Conservation (phyloP, 2,888 invertebrate species). For the Sinhomidia bicolor region DNA sequence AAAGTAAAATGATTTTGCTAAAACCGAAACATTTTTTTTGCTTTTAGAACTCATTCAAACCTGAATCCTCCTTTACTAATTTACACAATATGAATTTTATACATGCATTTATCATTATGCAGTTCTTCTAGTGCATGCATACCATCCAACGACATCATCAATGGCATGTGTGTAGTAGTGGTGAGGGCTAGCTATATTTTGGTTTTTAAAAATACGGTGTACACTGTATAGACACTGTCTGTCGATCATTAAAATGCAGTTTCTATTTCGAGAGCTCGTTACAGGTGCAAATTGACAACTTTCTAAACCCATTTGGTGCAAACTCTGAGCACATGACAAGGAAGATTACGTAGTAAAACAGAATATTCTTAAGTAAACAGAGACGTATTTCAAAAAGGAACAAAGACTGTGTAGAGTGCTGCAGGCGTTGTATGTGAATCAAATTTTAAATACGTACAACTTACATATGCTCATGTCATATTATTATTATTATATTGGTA, state of each 20-base stretch:
- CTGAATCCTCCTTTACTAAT: neutral
- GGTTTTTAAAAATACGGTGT: neutral
- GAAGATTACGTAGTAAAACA: constrained; percentile 44
- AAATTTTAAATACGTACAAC: neutral
- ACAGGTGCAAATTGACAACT: constrained; percentile 76
- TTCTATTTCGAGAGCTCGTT: constrained; percentile 74
- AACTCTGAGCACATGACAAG: constrained; percentile 50
- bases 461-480: neutral
- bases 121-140: neutral
- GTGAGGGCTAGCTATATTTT: no score
- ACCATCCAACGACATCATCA: neutral
- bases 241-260: constrained; percentile 64
- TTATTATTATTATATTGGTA: no score
- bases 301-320: constrained; percentile 74
- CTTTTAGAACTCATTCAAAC: no score
- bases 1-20: constrained; percentile 8
- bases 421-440: neutral
- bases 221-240: neutral
- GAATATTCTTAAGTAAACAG: neutral
- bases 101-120: neutral
- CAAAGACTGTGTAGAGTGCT: no score
- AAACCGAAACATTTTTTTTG: constrained; percentile 1
- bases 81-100: neutral
- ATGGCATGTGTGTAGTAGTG: no score
- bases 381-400: neutral